These are phyloP conservation scores for Lasioglossum villosulum DNA, from an alignment of 2,888 invertebrate genomes.

Conservation along the genomic window DNA sequence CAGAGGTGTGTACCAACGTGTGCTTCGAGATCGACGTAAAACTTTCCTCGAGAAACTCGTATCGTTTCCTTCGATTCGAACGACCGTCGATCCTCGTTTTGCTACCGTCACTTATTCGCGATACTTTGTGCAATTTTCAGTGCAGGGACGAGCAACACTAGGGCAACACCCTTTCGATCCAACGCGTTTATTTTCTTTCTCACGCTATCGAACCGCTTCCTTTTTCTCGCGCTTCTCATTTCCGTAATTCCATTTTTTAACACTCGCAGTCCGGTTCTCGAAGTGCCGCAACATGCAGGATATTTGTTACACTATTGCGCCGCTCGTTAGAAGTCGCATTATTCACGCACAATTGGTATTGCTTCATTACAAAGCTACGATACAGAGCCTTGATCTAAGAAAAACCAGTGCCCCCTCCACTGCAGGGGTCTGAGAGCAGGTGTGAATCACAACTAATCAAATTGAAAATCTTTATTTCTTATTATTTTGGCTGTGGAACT, in stretches of 20 bases:
- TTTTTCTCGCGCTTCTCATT: background rate
- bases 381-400: too few relatives aligned
- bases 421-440: too few relatives aligned
- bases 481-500: too few relatives aligned
- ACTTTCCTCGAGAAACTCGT: conserved; percentile 16
- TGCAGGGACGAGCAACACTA: background rate
- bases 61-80: background rate
- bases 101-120: background rate
- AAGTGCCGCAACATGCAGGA: background rate
- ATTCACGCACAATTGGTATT: background rate
- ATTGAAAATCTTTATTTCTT: too few relatives aligned
- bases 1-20: conserved; percentile 19
- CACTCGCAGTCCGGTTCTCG: background rate
- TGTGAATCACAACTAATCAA: too few relatives aligned
- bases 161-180: background rate
- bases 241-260: background rate
- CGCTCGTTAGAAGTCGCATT: background rate
- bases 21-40: conserved; percentile 4
- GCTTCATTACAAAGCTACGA: background rate
- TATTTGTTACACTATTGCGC: background rate
- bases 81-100: background rate
- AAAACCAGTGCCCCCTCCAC: too few relatives aligned
- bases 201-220: background rate
- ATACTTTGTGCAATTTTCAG: background rate
- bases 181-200: background rate